phyloP scores from a whole-genome alignment of 2,888 invertebrate species.

The Dromius quadrimaculatus region DNA sequence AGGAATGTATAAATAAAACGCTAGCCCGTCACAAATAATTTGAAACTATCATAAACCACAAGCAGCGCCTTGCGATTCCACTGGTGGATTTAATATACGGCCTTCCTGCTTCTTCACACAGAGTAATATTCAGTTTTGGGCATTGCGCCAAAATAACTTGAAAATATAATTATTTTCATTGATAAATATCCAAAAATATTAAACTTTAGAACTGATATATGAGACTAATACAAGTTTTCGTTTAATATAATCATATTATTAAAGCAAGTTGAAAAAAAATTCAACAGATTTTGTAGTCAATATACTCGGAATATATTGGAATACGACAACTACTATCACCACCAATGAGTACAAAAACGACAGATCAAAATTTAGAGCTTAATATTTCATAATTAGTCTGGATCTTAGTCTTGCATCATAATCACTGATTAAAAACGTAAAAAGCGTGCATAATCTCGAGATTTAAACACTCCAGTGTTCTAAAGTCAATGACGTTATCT shows the following conservation, averaged over 20 bases:
- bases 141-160: constrained; percentile 37
- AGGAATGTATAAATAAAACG: constrained; percentile 35
- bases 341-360: too few species aligned
- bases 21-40: constrained; percentile 34
- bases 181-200: constrained; percentile 44
- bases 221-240: constrained; percentile 28
- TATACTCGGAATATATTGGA: too few species aligned
- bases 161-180: constrained; percentile 43
- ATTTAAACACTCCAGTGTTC: too few species aligned
- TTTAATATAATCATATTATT: constrained; percentile 37
- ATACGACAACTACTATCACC: too few species aligned
- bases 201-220: constrained; percentile 37
- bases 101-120: constrained; percentile 36
- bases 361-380: too few species aligned
- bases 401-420: too few species aligned
- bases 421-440: too few species aligned
- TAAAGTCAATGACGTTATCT: too few species aligned
- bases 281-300: too few species aligned
- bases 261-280: not conserved
- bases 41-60: constrained; percentile 39
- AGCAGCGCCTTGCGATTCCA: constrained; percentile 35
- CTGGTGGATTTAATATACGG: constrained; percentile 32
- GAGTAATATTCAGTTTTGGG: constrained; percentile 41
- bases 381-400: too few species aligned
- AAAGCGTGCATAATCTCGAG: too few species aligned